These are phyloP conservation scores for Pavo muticus DNA, from an alignment of 2,113 vertebrate species.

Conservation along the genomic window DNA sequence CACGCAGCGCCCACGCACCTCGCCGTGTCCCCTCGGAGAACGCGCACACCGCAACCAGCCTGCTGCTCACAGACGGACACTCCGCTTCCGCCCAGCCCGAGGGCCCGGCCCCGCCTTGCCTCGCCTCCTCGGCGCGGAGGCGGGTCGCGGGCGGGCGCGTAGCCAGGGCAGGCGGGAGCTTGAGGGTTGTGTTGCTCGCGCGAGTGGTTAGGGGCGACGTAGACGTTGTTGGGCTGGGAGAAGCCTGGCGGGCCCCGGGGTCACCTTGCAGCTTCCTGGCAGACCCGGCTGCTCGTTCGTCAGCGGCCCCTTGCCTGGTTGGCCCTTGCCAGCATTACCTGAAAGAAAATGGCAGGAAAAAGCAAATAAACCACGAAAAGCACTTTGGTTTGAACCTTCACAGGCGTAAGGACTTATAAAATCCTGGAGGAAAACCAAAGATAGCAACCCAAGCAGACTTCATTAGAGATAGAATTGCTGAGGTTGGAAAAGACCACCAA, in stretches of 20 bases:
- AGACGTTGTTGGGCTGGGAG: neutral
- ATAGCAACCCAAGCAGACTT: rapidly evolving
- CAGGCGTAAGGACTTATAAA: neutral
- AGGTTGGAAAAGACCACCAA: too few relatives aligned
- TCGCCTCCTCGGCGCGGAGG: neutral
- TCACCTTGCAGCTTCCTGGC: neutral
- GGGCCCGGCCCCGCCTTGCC: neutral
- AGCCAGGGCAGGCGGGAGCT: neutral
- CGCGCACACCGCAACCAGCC: rapidly evolving
- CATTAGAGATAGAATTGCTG: too few relatives aligned
- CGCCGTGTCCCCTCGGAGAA: neutral
- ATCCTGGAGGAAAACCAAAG: rapidly evolving
- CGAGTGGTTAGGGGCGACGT: too few relatives aligned
- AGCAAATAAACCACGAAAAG: neutral
- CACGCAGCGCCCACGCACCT: neutral
- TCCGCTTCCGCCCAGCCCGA: neutral
- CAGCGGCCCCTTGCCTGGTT: neutral
- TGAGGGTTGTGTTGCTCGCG: neutral
- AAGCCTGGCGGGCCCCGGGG: neutral
- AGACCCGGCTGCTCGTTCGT: too few relatives aligned
- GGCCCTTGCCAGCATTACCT: rapidly evolving
- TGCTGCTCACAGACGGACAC: neutral
- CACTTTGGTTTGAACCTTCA: rapidly evolving
- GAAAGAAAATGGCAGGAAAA: rapidly evolving
- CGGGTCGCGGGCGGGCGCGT: neutral